phyloP scores from a whole-genome alignment of 1,140 invertebrate species.

The Gryllus bimaculatus region DNA sequence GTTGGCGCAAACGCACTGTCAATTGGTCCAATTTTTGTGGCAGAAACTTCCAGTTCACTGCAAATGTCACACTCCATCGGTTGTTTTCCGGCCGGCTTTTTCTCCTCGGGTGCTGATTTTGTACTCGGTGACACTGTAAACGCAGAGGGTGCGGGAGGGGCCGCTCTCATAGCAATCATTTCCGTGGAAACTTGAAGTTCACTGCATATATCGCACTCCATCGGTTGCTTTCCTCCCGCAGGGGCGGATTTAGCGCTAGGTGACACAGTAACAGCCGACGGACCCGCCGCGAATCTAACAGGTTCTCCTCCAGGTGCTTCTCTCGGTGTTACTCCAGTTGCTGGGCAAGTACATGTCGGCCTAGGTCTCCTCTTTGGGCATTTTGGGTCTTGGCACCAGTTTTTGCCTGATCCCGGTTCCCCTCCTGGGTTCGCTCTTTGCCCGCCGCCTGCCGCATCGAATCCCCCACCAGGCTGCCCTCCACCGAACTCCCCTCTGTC shows the following conservation, averaged over 20 bases:
- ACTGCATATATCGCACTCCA: neutral
- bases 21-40: neutral
- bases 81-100: neutral
- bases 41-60: neutral
- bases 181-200: neutral
- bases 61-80: neutral
- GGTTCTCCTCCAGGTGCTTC: too few species aligned
- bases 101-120: neutral
- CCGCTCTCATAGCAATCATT: neutral
- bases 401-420: neutral
- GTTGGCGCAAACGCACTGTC: neutral
- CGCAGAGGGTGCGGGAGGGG: neutral
- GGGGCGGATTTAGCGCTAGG: too few species aligned
- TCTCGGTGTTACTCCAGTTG: too few species aligned
- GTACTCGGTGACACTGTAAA: neutral
- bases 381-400: neutral
- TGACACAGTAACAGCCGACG: too few species aligned
- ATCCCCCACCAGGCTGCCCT: too few species aligned
- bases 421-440: too few species aligned
- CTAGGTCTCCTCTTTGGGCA: neutral
- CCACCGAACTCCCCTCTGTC: too few species aligned
- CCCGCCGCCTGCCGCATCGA: too few species aligned
- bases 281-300: too few species aligned
- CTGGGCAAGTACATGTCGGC: too few species aligned
- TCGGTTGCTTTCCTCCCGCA: neutral